A percentile compares a stretch with the other conserved stretches of the same genome.
Conservation (phyloP, 2,113 vertebrate genomes). For the Arvicanthis niloticus region DNA sequence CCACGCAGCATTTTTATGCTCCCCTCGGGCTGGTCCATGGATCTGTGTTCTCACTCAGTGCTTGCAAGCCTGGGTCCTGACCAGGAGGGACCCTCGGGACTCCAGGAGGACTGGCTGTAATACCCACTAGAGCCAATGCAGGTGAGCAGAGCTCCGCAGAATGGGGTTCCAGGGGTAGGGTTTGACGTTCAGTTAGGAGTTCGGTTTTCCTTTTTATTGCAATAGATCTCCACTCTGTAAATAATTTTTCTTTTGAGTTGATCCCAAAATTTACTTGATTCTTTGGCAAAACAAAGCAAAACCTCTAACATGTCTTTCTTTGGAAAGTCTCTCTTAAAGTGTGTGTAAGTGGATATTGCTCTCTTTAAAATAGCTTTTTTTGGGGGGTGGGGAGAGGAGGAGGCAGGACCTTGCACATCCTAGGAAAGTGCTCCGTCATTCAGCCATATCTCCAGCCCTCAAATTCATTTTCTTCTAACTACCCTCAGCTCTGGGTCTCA, state of each 20-base stretch:
- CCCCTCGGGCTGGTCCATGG: conserved; percentile 18
- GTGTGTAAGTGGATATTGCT: background rate
- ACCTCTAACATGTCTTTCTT: background rate
- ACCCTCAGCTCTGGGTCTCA: background rate
- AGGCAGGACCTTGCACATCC: background rate
- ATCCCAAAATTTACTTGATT: background rate
- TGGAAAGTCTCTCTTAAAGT: background rate
- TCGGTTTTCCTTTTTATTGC: background rate
- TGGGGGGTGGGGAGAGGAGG: too few species aligned
- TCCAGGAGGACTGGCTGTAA: background rate
- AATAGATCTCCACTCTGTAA: background rate
- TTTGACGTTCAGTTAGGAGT: background rate
- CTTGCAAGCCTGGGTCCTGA: conserved; percentile 7
- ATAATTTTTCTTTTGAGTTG: background rate
- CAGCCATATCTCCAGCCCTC: background rate
- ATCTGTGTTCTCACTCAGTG: background rate
- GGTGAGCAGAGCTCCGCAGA: conserved; percentile 63
- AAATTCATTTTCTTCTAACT: background rate
- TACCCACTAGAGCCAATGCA: conserved; percentile 50
- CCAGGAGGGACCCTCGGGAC: conserved; percentile 14
- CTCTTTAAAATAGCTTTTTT: background rate
- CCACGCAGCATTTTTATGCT: background rate
- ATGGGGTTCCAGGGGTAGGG: background rate
- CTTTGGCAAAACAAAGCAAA: background rate
- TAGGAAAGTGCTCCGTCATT: background rate